Evolutionary conservation across 2,113 vertebrate genomes (phyloP).

Genomic region (Apistogramma diplotaenia): DNA sequence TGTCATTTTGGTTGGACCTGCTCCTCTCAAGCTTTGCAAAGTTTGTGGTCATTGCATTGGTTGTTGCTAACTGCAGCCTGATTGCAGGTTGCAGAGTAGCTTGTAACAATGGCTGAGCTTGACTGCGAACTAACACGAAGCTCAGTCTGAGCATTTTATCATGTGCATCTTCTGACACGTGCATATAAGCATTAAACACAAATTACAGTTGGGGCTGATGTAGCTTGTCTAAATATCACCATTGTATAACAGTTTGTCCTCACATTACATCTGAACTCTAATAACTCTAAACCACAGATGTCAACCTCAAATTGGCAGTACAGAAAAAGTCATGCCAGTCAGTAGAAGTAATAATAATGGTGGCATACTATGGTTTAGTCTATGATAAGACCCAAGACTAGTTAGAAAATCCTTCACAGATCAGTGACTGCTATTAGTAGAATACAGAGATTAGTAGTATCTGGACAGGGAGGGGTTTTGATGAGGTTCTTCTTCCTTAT

Average conservation of each 20-base stretch:
- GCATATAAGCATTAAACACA: background rate
- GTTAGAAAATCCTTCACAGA: constrained; percentile 6
- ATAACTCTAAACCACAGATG: background rate
- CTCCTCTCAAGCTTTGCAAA: background rate
- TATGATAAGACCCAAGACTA: background rate
- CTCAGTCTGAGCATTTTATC: background rate
- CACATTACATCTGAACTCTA: background rate
- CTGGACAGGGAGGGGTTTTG: constrained; percentile 16
- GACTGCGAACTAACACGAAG: background rate
- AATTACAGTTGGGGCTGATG: background rate
- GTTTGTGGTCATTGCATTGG: background rate
- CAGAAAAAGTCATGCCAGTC: background rate
- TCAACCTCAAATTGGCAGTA: background rate
- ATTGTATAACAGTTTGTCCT: too few relatives aligned
- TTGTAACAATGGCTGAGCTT: background rate
- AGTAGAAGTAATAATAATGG: background rate
- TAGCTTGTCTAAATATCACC: background rate
- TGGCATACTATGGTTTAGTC: background rate
- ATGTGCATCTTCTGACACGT: background rate
- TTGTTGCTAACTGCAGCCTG: background rate
- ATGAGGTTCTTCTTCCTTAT: constrained; percentile 31
- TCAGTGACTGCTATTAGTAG: constrained; percentile 18
- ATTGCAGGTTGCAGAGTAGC: background rate
- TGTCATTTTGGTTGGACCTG: background rate
- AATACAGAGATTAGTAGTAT: constrained; percentile 26